Evolutionary conservation across 2,888 invertebrate species (phyloP).

Genomic region (Dicyrtomina minuta): DNA sequence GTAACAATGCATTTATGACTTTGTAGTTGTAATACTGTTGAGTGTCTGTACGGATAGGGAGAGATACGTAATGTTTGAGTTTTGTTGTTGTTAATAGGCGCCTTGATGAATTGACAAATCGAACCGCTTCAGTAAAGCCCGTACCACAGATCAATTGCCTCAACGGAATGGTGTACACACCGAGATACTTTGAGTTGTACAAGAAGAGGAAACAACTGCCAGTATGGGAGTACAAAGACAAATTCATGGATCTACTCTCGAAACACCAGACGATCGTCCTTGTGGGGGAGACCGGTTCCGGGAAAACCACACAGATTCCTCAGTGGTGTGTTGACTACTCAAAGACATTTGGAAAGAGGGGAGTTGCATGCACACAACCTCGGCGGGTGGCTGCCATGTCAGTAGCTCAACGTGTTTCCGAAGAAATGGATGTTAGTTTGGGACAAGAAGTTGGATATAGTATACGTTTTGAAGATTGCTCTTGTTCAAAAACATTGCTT

Average conservation of each 20-base stretch:
- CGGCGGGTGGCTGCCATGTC: conserved; percentile 99
- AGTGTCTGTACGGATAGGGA: no score
- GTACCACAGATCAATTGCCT: conserved; percentile 68
- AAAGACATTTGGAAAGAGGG: conserved; percentile 65
- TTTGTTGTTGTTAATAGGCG: background rate
- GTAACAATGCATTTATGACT: no score
- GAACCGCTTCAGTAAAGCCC: conserved; percentile 52
- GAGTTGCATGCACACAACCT: conserved; percentile 96
- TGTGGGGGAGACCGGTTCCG: conserved; percentile 99
- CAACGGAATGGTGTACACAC: conserved; percentile 80
- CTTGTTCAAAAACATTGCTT: conserved; percentile 86
- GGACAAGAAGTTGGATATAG: conserved; percentile 91
- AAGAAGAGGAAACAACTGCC: conserved; percentile 88
- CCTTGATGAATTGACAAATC: background rate
- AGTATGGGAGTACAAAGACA: conserved; percentile 95
- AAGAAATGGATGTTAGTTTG: conserved; percentile 97
- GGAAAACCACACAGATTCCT: conserved; percentile 99
- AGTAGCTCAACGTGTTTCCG: conserved; percentile 96
- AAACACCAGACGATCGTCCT: conserved; percentile 92
- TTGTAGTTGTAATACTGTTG: no score
- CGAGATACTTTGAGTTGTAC: conserved; percentile 79
- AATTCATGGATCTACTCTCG: conserved; percentile 91
- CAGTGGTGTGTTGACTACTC: conserved; percentile 86
- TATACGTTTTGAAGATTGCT: conserved; percentile 99
- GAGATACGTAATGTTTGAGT: no score